These are phyloP conservation scores for Sminthurides aquaticus DNA, from an alignment of 2,888 invertebrate species.

Conservation along the genomic window DNA sequence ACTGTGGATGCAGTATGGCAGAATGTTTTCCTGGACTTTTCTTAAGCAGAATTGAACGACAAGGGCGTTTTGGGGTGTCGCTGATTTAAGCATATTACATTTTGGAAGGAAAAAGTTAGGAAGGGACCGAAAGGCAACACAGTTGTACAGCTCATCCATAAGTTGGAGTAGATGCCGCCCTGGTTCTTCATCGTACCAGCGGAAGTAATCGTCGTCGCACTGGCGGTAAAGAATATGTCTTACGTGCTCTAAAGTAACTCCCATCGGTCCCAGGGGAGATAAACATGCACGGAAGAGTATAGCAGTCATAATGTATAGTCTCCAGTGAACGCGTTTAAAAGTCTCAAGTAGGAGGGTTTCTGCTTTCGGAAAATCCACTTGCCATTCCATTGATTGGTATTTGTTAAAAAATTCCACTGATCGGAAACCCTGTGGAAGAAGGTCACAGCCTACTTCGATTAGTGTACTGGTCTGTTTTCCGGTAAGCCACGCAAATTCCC, in stretches of 20 bases:
- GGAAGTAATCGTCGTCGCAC: constrained; percentile 62
- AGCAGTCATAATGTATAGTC: constrained; percentile 62
- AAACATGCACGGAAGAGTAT: constrained; percentile 64
- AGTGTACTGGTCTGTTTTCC: constrained; percentile 54
- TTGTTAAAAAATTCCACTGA: constrained; percentile 57
- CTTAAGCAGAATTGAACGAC: constrained; percentile 61
- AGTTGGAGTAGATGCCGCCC: constrained; percentile 61
- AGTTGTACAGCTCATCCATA: constrained; percentile 57
- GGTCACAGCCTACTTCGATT: constrained; percentile 59
- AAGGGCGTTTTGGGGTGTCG: constrained; percentile 58
- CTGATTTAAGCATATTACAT: constrained; percentile 65
- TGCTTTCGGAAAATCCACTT: constrained; percentile 66
- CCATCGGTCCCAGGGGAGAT: constrained; percentile 53
- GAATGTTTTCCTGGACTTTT: constrained; percentile 62
- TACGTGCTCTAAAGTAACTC: constrained; percentile 64
- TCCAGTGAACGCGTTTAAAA: constrained; percentile 62
- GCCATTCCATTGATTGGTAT: constrained; percentile 66
- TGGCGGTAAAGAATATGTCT: constrained; percentile 69
- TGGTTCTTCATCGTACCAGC: constrained; percentile 66
- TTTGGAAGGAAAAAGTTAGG: constrained; percentile 66
- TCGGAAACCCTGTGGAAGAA: constrained; percentile 63
- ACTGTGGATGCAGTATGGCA: constrained; percentile 62
- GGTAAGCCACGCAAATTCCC: constrained; percentile 7
- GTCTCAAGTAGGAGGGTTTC: constrained; percentile 67
- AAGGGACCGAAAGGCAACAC: constrained; percentile 57